These are phyloP conservation scores for Ptilorrhoa leucosticta DNA, from an alignment of 2,113 vertebrate genomes.

Conservation along the genomic window DNA sequence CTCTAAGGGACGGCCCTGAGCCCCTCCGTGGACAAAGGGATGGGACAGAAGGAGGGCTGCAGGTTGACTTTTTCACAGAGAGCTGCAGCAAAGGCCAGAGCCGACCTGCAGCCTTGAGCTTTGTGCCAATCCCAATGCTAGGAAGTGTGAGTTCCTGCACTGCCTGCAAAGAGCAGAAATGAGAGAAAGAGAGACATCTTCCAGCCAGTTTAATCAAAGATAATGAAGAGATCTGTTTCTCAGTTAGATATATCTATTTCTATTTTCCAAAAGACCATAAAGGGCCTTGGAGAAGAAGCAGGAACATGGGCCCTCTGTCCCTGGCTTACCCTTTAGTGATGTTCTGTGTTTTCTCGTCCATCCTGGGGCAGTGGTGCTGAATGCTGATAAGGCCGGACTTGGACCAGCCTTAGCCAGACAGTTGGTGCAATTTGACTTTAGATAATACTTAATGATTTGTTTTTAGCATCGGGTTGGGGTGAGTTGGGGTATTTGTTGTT, in stretches of 20 bases:
- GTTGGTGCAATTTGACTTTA: conserved; percentile 39
- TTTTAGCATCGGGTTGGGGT: not conserved
- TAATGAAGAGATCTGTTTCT: not conserved
- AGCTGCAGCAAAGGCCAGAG: not conserved
- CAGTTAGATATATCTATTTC: not conserved
- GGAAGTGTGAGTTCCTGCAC: not conserved
- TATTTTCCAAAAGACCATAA: not conserved
- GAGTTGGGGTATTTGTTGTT: conserved; percentile 39
- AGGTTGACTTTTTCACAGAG: not conserved
- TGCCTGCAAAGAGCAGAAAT: not conserved
- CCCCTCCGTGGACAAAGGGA: fast-evolving
- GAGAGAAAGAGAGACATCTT: not conserved
- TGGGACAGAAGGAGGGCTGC: not conserved
- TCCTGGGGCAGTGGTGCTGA: not conserved
- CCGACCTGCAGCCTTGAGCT: not conserved
- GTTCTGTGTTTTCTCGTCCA: not conserved
- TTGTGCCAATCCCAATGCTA: not conserved
- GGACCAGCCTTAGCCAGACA: conserved; percentile 36
- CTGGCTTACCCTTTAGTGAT: not conserved
- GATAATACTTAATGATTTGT: conserved; percentile 42
- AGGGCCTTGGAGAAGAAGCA: not conserved
- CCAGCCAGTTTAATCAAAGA: not conserved
- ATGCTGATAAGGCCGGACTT: conserved; percentile 50
- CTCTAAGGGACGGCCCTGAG: not conserved
- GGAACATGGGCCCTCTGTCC: not conserved